Base-by-base conservation (phyloP, 2,888 invertebrate genomes). In the Pristionchus maxplancki region DNA sequence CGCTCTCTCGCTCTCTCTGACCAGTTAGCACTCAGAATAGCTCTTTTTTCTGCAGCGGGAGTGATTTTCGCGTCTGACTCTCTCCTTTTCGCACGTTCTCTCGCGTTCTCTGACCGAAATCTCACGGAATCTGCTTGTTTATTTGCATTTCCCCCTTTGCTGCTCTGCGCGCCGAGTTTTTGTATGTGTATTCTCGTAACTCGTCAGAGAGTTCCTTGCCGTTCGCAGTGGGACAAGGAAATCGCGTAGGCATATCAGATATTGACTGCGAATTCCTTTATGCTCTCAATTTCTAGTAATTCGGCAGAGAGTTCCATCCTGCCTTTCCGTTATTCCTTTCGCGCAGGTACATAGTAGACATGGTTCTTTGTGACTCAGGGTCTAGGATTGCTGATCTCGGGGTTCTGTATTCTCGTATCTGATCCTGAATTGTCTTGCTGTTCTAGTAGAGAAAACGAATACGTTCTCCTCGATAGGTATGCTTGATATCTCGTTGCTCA, bases 61-160 rank as follows among this genome's bases (percentile, higher is more conserved):
- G 8, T 44, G 44, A 44, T 9, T 44, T 44, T 44, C 44, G 44
- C 11, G 44, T 67, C 67, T 31, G 15, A 34, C 31, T 67, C 67
- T 67, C 34, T 67, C 67, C 1, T 20, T 31, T 67, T 11, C 34
- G 5, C 67, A 13, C 20, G 34, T 6, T 67, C 67, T 34, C 67
- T 34, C 67, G 17, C 17, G 11, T 3, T 31, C 31, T 67, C 67
- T 67, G 11, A 31, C 67, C 6, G 5, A 58, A 24, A 24, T 20
- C n/a, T 71, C 71, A 71, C 20, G 71, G 71, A 71, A 37, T 71
- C 71, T 71, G 13, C 67, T 67, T 71, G 71, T 71, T 71, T 71
- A 71, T 71, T 71, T 71, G 71, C 71, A 71, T 71, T 71, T 71
- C 64, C 31, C 71, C n/a, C 67, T 34, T 15, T 20, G 20, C 37